Evolutionary conservation across 2,113 vertebrate species (phyloP).

Genomic region (Anser cygnoides): DNA sequence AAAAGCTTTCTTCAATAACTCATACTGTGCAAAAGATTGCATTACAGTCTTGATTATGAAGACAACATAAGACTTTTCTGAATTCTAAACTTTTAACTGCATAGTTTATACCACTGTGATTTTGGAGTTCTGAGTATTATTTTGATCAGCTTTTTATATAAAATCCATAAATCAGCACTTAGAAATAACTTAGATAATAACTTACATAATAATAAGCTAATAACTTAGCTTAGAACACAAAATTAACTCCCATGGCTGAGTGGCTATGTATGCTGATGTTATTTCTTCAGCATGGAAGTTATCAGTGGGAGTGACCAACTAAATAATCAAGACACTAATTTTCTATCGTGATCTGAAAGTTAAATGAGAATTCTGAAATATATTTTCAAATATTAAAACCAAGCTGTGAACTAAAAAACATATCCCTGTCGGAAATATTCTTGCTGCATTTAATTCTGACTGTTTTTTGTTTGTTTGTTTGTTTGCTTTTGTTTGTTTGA

Average conservation of each 20-base stretch:
- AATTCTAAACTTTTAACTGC: background rate
- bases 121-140: background rate
- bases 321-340: background rate
- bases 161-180: background rate
- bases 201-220: too few relatives aligned
- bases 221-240: background rate
- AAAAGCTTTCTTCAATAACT: background rate
- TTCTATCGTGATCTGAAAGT: background rate
- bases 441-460: background rate
- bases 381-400: background rate
- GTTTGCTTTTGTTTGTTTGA: background rate
- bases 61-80: background rate
- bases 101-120: background rate
- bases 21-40: background rate
- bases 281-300: background rate
- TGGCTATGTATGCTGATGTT: background rate
- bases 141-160: background rate
- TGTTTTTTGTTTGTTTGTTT: background rate
- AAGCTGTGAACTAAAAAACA: background rate
- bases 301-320: background rate
- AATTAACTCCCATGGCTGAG: rapidly evolving
- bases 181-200: background rate
- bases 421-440: background rate
- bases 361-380: background rate
- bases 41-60: background rate